Conservation (phyloP, 2,113 vertebrate genomes). For the Syngnathoides biaculeatus region DNA sequence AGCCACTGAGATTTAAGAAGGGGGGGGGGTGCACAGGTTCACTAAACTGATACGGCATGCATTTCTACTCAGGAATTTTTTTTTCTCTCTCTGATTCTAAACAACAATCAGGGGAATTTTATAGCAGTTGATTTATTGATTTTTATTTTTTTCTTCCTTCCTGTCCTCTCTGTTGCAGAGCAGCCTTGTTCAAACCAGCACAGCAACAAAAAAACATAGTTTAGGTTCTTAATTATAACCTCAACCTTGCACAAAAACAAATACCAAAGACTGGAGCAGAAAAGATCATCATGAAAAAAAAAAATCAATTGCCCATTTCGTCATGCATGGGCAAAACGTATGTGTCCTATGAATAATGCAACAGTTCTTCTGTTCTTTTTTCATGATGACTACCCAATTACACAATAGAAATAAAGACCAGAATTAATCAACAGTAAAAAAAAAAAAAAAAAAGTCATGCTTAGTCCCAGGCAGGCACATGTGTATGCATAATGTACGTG, state of each 20-base stretch:
- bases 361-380: not conserved
- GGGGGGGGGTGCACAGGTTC: not conserved
- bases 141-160: not conserved
- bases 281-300: not conserved
- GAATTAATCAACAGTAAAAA: not conserved
- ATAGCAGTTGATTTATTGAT: not conserved
- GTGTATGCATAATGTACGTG: not conserved
- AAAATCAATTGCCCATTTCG: not conserved
- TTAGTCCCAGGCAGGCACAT: not conserved
- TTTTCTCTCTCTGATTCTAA: not conserved
- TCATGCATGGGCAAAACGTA: not conserved
- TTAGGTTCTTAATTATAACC: not conserved
- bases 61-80: not conserved
- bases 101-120: not conserved
- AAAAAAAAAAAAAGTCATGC: not conserved
- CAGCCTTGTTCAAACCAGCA: not conserved
- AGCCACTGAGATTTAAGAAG: not conserved
- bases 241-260: not conserved
- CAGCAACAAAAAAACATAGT: not conserved
- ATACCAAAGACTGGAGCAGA: not conserved
- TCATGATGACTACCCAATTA: not conserved
- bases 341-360: not conserved
- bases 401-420: not conserved
- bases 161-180: not conserved
- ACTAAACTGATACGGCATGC: not conserved